These are phyloP conservation scores for Dendrocincla tyrannina DNA, from an alignment of 2,797 vertebrate genomes.

Conservation along the genomic window DNA sequence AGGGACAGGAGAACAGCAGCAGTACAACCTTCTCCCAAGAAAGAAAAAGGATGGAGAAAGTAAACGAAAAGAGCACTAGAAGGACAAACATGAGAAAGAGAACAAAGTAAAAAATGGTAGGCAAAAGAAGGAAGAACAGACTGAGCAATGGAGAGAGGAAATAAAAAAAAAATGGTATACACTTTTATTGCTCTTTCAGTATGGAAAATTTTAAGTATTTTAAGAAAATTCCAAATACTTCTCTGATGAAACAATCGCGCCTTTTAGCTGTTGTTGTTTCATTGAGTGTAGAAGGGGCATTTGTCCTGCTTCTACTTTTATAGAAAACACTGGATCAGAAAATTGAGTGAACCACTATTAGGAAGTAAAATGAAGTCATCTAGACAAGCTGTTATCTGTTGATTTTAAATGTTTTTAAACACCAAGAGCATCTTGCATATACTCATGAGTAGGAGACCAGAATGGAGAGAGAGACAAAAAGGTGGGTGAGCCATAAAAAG, in stretches of 20 bases:
- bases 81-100: background rate
- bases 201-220: background rate
- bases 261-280: background rate
- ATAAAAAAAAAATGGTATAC: background rate
- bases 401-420: background rate
- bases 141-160: background rate
- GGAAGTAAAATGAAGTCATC: background rate
- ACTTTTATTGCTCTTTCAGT: background rate
- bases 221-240: background rate
- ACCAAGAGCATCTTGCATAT: background rate
- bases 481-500: background rate
- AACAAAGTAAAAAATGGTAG: background rate
- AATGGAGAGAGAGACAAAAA: background rate
- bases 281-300: background rate
- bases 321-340: background rate
- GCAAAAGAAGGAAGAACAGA: background rate
- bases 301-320: background rate
- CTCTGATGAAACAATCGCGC: background rate
- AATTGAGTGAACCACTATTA: background rate
- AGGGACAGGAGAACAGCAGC: background rate
- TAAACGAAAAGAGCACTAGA: background rate
- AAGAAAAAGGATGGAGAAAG: background rate
- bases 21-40: background rate
- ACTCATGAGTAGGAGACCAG: background rate
- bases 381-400: background rate